These are phyloP conservation scores for Pseudobourletiella spinata DNA, from an alignment of 1,140 invertebrate genomes.

Conservation along the genomic window DNA sequence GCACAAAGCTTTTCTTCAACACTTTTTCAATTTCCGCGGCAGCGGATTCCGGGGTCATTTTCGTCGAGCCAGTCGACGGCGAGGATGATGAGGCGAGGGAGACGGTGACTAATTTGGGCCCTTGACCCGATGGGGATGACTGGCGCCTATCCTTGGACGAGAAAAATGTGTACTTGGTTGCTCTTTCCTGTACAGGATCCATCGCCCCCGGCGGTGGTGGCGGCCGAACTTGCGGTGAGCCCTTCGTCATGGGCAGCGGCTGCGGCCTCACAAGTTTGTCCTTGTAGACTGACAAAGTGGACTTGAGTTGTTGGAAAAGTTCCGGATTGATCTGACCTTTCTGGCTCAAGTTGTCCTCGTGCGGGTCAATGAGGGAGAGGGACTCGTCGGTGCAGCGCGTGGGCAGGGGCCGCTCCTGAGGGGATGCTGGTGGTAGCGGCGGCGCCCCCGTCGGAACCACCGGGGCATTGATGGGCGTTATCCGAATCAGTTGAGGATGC, in stretches of 20 bases:
- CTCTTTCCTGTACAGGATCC: neutral
- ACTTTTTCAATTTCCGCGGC: neutral
- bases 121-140: too few species aligned
- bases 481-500: too few species aligned
- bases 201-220: neutral
- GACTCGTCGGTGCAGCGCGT: slow-evolving; percentile 1
- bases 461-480: neutral
- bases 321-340: neutral
- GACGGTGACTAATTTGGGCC: neutral
- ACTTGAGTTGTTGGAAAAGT: neutral
- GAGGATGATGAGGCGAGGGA: neutral
- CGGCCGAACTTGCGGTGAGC: too few species aligned
- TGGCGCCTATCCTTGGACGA: neutral
- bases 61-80: neutral
- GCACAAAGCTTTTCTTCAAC: neutral
- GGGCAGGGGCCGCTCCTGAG: neutral
- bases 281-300: neutral
- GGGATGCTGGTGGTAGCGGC: neutral
- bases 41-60: neutral
- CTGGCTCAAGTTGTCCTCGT: neutral
- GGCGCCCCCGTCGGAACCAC: neutral
- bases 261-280: too few species aligned
- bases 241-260: too few species aligned
- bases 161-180: neutral
- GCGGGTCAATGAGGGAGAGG: neutral